Conservation (phyloP, 1,140 invertebrate species). For the Conopomorpha cramerella region DNA sequence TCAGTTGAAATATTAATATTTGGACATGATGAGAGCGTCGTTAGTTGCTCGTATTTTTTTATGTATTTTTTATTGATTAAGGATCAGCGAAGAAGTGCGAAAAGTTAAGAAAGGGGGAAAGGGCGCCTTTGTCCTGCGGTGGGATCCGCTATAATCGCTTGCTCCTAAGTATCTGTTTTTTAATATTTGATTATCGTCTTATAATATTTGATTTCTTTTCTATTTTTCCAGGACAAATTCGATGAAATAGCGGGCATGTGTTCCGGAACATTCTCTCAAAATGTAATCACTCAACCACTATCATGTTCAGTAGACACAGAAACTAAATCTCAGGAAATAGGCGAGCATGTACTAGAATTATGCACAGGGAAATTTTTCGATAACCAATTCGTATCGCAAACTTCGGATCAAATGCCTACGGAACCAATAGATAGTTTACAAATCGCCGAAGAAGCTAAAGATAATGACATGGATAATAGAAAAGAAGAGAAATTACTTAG, state of each 20-base stretch:
- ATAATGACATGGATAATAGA: background rate
- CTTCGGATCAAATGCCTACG: constrained; percentile 5
- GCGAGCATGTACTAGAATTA: constrained; percentile 30
- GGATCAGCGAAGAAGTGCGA: too few relatives aligned
- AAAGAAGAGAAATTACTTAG: constrained; percentile 12
- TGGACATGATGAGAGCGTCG: too few relatives aligned
- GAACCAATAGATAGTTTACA: constrained; percentile 1
- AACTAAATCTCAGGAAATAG: constrained; percentile 23
- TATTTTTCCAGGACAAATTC: constrained; percentile 23
- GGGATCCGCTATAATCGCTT: too few relatives aligned
- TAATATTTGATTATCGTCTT: too few relatives aligned
- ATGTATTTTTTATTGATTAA: too few relatives aligned
- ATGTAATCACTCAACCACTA: constrained; percentile 9
- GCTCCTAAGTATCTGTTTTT: too few relatives aligned
- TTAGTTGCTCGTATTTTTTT: too few relatives aligned
- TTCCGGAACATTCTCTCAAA: constrained; percentile 19
- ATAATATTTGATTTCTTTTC: too few relatives aligned
- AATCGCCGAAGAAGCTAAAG: background rate
- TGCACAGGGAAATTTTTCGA: constrained; percentile 50
- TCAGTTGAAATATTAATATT: too few relatives aligned
- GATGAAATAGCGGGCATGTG: constrained; percentile 17
- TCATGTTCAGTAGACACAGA: constrained; percentile 10
- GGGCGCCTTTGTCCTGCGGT: too few relatives aligned
- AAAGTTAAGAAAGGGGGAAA: too few relatives aligned
- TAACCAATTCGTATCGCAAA: constrained; percentile 33